Evolutionary conservation across 2,797 vertebrate species (phyloP).

Genomic region (Danionella dracula): DNA sequence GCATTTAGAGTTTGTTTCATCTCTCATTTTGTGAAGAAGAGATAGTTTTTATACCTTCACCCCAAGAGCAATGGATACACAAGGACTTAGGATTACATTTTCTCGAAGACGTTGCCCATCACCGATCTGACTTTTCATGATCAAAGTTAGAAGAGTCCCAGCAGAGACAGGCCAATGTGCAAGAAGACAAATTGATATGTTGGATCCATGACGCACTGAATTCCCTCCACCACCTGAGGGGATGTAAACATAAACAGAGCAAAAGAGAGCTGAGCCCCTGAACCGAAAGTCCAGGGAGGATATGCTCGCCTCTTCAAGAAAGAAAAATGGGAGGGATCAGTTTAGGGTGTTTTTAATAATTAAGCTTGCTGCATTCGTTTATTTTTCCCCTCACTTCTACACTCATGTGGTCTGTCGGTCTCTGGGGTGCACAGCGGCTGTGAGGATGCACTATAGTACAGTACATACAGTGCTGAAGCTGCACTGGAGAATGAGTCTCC

Average conservation of each 20-base stretch:
- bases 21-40: slow-evolving; percentile 22
- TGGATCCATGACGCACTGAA: slow-evolving; percentile 1
- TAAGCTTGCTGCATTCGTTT: slow-evolving; percentile 65
- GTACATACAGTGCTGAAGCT: slow-evolving; percentile 31
- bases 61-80: no score
- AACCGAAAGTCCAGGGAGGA: slow-evolving; percentile 55
- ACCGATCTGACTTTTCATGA: slow-evolving; percentile 23
- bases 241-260: slow-evolving; percentile 39
- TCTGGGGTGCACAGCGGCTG: no score
- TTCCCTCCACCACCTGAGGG: slow-evolving; percentile 46
- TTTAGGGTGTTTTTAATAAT: slow-evolving; percentile 73
- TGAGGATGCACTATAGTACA: no score
- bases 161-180: slow-evolving; percentile 4
- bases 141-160: slow-evolving; percentile 34
- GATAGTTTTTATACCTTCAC: slow-evolving; percentile 20
- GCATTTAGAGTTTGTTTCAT: slow-evolving; percentile 56
- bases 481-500: slow-evolving; percentile 52
- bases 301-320: slow-evolving; percentile 53
- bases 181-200: slow-evolving; percentile 13
- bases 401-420: slow-evolving; percentile 65
- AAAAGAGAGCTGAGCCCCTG: slow-evolving; percentile 41
- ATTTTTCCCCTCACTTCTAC: slow-evolving; percentile 54
- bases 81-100: slow-evolving; percentile 18
- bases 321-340: slow-evolving; percentile 31
- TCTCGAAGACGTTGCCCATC: slow-evolving; percentile 15